Evolutionary conservation across 2,113 vertebrate genomes (phyloP).

Genomic region (Calyptomena viridis): DNA sequence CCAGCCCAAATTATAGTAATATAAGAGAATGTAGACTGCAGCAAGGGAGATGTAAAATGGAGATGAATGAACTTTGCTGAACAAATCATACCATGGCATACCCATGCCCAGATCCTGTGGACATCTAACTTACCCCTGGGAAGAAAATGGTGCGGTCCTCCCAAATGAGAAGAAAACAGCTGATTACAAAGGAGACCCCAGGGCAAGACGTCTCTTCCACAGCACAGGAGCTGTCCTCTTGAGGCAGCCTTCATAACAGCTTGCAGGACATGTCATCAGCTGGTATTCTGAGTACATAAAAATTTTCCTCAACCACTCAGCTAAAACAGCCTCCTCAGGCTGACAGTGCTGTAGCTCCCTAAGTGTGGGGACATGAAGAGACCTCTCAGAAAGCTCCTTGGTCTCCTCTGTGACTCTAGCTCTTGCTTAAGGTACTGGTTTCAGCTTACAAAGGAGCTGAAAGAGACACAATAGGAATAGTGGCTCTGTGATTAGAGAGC

Average conservation of each 20-base stretch:
- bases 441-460: neutral
- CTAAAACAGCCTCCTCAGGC: neutral
- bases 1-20: slow-evolving; percentile 47
- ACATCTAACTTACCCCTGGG: neutral
- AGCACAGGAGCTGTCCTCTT: neutral
- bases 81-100: neutral
- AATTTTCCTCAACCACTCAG: neutral
- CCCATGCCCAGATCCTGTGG: neutral
- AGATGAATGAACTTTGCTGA: slow-evolving; percentile 57
- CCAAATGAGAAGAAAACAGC: neutral
- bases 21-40: slow-evolving; percentile 56
- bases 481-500: neutral
- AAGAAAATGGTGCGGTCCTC: neutral
- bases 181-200: neutral
- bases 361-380: neutral
- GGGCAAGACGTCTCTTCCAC: neutral
- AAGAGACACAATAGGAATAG: neutral
- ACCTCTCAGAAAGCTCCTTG: rapidly evolving
- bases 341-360: neutral
- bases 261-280: neutral
- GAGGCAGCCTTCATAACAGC: neutral
- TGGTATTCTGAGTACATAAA: neutral
- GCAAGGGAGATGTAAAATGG: slow-evolving; percentile 56
- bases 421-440: neutral
- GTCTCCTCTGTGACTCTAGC: neutral